Evolutionary conservation across 2,797 vertebrate species (phyloP).

Genomic region (Rhynchotus rufescens): DNA sequence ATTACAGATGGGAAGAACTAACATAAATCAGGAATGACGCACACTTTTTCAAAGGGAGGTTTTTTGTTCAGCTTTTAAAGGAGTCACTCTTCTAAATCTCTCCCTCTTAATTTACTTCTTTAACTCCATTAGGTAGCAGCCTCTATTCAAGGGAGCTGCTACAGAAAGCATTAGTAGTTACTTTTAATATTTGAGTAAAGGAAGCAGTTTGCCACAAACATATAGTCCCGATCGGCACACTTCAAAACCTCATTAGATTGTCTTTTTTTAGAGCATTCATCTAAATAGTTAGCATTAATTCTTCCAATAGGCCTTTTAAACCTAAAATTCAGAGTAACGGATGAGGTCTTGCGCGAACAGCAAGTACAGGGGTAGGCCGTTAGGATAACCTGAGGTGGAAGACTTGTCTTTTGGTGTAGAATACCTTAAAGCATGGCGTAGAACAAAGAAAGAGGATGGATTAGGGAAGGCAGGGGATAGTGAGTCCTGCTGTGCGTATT

Average conservation of each 20-base stretch:
- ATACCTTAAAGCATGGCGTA: background rate
- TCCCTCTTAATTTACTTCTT: background rate
- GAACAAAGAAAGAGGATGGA: background rate
- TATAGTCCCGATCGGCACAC: background rate
- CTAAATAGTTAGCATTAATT: background rate
- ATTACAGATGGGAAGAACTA: conserved; percentile 24
- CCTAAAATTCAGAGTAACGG: background rate
- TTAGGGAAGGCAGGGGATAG: background rate
- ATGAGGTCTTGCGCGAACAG: background rate
- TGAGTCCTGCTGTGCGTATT: background rate
- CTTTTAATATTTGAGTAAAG: background rate
- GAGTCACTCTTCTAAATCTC: background rate
- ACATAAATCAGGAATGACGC: conserved; percentile 15
- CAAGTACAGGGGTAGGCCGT: background rate
- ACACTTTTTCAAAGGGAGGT: background rate
- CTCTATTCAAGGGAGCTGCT: background rate
- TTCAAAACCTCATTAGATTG: background rate
- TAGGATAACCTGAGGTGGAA: background rate
- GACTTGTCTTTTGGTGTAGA: background rate
- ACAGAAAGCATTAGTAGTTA: background rate
- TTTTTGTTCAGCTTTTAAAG: background rate
- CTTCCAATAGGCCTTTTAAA: background rate
- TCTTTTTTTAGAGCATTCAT: background rate
- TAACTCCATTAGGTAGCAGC: background rate
- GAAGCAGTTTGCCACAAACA: background rate